Evolutionary conservation across 2,113 vertebrate genomes (phyloP).

Genomic region (Rattus rattus): DNA sequence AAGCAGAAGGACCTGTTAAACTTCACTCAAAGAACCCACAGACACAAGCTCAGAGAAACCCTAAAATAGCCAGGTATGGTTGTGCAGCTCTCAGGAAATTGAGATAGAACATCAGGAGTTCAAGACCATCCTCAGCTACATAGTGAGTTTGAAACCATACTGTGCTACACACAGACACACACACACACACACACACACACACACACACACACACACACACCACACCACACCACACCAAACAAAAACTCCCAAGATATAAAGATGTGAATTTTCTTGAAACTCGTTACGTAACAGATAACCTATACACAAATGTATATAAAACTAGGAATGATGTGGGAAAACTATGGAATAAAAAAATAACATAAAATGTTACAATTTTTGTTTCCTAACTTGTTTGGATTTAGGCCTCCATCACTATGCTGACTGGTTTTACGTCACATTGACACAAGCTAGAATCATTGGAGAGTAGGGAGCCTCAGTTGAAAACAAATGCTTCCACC

Average conservation of each 20-base stretch:
- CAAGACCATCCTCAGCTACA: not conserved
- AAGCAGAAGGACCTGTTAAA: not conserved
- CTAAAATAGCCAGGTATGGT: not conserved
- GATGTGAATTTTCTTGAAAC: not conserved
- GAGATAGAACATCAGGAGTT: not conserved
- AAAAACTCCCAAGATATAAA: not conserved
- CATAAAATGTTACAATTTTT: not conserved
- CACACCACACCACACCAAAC: not conserved
- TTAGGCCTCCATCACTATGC: not conserved
- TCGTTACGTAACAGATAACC: not conserved
- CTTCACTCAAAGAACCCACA: not conserved
- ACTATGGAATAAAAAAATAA: conserved; percentile 25
- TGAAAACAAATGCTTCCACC: not conserved
- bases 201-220: no score
- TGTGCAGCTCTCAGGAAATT: not conserved
- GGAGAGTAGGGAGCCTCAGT: not conserved
- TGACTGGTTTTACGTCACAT: not conserved
- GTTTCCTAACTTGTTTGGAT: conserved; percentile 40
- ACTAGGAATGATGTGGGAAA: not conserved
- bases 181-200: no score
- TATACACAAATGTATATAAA: conserved; percentile 11
- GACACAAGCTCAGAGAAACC: not conserved
- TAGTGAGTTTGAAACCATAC: not conserved
- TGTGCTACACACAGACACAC: not conserved
- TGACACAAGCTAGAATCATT: not conserved